Evolutionary conservation across 2,113 vertebrate species (phyloP).

Genomic region (Diadophis punctatus): DNA sequence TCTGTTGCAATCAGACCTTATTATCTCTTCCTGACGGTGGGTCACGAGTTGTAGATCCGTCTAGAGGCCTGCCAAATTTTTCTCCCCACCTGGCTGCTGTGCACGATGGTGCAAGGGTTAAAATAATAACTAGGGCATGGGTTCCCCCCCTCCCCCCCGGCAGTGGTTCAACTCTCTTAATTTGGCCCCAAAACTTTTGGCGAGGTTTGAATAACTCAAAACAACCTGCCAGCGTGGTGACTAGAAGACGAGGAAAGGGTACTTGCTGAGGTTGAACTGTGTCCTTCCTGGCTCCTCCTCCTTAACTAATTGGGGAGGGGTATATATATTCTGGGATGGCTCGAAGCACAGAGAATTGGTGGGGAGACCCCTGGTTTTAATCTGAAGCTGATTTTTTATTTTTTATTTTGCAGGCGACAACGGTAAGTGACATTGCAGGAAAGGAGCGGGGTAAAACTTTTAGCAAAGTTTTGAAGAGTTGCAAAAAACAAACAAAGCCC

Average conservation of each 20-base stretch:
- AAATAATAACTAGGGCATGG: background rate
- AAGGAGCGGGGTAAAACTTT: fast-evolving
- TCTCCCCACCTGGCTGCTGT: background rate
- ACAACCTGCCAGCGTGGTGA: background rate
- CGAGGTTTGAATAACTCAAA: background rate
- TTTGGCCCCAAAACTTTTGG: background rate
- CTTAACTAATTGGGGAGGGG: background rate
- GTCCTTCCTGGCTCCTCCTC: background rate
- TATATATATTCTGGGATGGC: slow-evolving; percentile 31
- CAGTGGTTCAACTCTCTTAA: background rate
- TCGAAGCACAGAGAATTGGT: background rate
- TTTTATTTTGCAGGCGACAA: background rate
- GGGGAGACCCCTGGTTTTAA: background rate
- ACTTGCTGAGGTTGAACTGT: background rate
- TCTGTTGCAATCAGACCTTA: background rate
- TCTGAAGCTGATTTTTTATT: background rate
- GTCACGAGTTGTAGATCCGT: background rate
- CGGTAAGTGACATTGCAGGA: background rate
- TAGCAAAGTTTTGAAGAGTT: background rate
- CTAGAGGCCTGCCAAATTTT: background rate
- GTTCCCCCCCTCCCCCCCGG: background rate
- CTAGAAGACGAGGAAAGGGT: background rate
- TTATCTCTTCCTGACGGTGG: background rate
- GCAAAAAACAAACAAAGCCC: too few relatives aligned
- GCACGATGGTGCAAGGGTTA: background rate